These are phyloP conservation scores for Amphiprion ocellaris DNA, from an alignment of 2,113 vertebrate genomes.

Conservation along the genomic window DNA sequence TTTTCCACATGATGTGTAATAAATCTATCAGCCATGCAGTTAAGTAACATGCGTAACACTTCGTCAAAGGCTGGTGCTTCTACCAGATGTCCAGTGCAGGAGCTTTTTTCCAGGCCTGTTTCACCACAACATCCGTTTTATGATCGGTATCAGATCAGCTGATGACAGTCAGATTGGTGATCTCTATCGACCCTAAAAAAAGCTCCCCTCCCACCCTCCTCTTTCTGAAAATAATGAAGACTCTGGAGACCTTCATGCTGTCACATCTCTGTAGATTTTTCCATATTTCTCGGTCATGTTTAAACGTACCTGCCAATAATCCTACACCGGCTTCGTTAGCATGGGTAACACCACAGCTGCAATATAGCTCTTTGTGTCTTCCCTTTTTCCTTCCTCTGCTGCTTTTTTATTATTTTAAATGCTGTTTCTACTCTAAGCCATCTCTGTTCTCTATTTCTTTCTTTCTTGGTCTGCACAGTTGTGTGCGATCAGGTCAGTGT, in stretches of 20 bases:
- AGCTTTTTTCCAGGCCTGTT: too few relatives aligned
- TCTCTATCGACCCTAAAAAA: neutral
- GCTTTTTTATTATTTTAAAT: neutral
- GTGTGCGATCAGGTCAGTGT: conserved; percentile 24
- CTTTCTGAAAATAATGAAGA: neutral
- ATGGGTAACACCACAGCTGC: too few relatives aligned
- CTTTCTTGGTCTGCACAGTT: conserved; percentile 42
- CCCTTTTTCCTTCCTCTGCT: neutral
- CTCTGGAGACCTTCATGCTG: neutral
- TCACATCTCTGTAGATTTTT: neutral
- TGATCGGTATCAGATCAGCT: neutral
- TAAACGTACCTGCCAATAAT: neutral
- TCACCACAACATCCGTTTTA: too few relatives aligned
- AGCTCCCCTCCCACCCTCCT: too few relatives aligned
- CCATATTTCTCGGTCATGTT: neutral
- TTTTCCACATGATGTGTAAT: too few relatives aligned
- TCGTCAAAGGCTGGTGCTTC: too few relatives aligned
- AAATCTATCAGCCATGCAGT: too few relatives aligned
- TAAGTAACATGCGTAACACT: too few relatives aligned
- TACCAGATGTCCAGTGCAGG: too few relatives aligned
- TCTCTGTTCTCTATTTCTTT: neutral
- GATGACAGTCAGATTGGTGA: neutral
- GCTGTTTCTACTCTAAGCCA: conserved; percentile 11
- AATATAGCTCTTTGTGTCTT: neutral
- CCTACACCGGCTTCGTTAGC: neutral